phyloP scores from a whole-genome alignment of 2,797 vertebrate species.

The Potorous gilbertii region DNA sequence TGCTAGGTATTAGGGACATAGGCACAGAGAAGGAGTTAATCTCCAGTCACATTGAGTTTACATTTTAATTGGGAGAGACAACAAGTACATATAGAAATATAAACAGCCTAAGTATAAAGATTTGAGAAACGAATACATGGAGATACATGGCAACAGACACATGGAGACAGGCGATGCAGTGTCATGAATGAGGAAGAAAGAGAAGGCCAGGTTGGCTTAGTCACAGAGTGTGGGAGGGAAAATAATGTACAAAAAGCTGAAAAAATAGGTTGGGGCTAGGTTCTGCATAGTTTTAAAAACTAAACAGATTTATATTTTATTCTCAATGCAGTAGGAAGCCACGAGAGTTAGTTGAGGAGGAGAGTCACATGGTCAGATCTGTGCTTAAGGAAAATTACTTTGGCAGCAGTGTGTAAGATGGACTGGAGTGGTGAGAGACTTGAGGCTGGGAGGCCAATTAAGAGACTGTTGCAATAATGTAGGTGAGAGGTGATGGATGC shows the following conservation, averaged over 20 bases:
- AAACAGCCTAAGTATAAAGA: background rate
- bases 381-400: background rate
- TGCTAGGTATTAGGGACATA: background rate
- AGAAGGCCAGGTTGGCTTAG: background rate
- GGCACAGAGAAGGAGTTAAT: background rate
- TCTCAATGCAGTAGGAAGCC: background rate
- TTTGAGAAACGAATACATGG: background rate
- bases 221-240: background rate
- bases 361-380: background rate
- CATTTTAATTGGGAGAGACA: background rate
- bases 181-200: background rate
- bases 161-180: background rate
- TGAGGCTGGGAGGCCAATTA: background rate
- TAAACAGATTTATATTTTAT: background rate
- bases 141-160: background rate
- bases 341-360: background rate
- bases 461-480: background rate
- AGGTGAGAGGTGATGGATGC: background rate
- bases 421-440: background rate
- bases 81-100: background rate
- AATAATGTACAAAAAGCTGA: background rate
- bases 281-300: background rate
- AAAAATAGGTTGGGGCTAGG: background rate
- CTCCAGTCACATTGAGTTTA: background rate
- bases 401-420: background rate